Evolutionary conservation across 2,797 vertebrate species (phyloP).

Genomic region (Eurystomus glaucurus): DNA sequence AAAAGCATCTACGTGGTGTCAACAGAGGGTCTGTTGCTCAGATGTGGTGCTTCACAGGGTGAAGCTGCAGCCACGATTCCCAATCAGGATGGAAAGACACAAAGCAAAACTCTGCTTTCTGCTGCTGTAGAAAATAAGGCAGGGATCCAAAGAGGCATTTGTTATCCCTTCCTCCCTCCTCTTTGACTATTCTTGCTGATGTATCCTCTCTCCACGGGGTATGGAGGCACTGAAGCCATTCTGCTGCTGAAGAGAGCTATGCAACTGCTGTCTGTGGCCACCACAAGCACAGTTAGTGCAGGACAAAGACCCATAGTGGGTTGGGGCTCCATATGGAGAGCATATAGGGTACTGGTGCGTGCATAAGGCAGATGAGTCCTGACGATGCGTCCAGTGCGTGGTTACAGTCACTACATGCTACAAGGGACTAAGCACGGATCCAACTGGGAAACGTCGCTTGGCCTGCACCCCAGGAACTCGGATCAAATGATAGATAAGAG

Average conservation of each 20-base stretch:
- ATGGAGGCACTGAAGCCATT: not conserved
- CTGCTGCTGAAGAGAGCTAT: not conserved
- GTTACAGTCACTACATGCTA: not conserved
- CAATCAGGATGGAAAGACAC: not conserved
- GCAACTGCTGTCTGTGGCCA: not conserved
- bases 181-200: not conserved
- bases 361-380: not conserved
- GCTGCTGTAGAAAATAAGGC: not conserved
- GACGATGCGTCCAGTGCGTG: accelerated
- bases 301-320: accelerated
- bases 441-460: not conserved
- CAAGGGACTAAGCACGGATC: not conserved
- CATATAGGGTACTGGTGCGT: accelerated
- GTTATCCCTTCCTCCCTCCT: not conserved
- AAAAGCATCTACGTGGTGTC: not conserved
- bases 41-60: not conserved
- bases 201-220: not conserved
- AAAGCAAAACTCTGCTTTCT: not conserved
- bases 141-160: not conserved
- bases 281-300: not conserved
- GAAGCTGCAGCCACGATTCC: not conserved
- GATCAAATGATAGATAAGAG: not conserved
- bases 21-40: not conserved
- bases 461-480: not conserved
- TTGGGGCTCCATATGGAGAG: not conserved